Base-by-base conservation (phyloP, 2,113 vertebrate genomes). In the Acrocephalus kingi region DNA sequence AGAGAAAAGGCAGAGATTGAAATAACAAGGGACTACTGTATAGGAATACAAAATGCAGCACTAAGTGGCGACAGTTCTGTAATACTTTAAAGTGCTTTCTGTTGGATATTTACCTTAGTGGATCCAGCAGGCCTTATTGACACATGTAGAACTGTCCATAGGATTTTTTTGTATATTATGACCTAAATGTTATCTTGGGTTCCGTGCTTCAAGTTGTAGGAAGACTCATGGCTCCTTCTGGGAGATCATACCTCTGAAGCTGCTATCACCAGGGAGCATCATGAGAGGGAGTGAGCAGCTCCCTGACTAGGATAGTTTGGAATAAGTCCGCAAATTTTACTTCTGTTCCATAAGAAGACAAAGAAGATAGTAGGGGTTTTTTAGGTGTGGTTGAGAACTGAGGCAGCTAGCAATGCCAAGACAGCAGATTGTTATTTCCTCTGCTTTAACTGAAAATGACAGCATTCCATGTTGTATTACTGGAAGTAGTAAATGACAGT, bases 141-240 rank as follows among this genome's bases (percentile, higher is more conserved):
- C 45, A 20, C 9, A 8, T 21, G 6, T 11, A 58, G 30, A 87
- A 45, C 7, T 30, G 8, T 7, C 22, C 45, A 0, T 71, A 61
- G 11, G 23, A 13, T 2, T 4, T 56, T 56, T 45, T 49, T 17
- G 1, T 58, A 2, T 69, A 3, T 3, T 33, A 0, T 23, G 18
- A 48, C 5, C 6, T 19, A 64, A 85, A 11, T 35, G 21, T 10
- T 88, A 4, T 69, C 19, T 31, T 51, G 11, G 5, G 8, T 78
- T 87, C 17, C 37, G 49, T 64, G 11, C 45, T 54, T 84, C 11
- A 67, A 72, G 41, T 8, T 71, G 17, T 39, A 20, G 21, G 19
- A 87, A 13, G 5, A 48, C 14, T 54, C 35, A 5, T 45, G 17
- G 13, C 30, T 56, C 22, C 23, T 35, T 37, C 30, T 4, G 9